Evolutionary conservation across 1,140 invertebrate species (phyloP).

Genomic region (Saccostrea glomerata): DNA sequence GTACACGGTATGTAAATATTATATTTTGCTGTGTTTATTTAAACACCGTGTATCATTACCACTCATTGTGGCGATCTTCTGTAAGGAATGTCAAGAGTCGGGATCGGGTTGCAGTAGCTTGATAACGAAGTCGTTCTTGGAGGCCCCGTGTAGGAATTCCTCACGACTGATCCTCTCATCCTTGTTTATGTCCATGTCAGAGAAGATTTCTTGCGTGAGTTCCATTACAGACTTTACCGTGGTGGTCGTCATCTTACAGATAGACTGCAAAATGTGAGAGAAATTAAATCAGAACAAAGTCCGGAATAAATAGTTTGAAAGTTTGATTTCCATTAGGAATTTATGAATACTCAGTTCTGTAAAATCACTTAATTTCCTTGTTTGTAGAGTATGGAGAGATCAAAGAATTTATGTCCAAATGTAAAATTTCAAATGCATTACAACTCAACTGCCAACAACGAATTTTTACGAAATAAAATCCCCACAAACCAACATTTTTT

Average conservation of each 20-base stretch:
- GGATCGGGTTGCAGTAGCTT: constrained; percentile 60
- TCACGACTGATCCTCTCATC: constrained; percentile 58
- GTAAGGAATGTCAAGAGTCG: not conserved
- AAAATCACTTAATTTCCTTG: too few species aligned
- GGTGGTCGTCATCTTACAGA: constrained; percentile 58
- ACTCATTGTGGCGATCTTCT: not conserved
- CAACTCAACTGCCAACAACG: too few species aligned
- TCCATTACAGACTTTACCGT: constrained; percentile 47
- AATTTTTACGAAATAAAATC: too few species aligned
- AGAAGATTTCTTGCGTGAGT: constrained; percentile 53
- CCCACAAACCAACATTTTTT: too few species aligned
- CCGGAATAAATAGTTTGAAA: not conserved
- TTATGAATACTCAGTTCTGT: too few species aligned
- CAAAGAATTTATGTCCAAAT: too few species aligned
- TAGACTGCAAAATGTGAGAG: constrained; percentile 55
- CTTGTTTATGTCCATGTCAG: constrained; percentile 52
- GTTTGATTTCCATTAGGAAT: not conserved
- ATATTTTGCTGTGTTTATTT: too few species aligned
- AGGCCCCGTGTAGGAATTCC: constrained; percentile 56
- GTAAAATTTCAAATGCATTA: too few species aligned
- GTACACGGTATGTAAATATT: not conserved
- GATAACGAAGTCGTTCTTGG: constrained; percentile 52
- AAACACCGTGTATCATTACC: not conserved
- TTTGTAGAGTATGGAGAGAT: too few species aligned
- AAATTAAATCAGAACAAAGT: not conserved